Evolutionary conservation across 2,113 vertebrate species (phyloP), one percentile per base, ranked within the genome.

Genomic region (Labrus mixtus): DNA sequence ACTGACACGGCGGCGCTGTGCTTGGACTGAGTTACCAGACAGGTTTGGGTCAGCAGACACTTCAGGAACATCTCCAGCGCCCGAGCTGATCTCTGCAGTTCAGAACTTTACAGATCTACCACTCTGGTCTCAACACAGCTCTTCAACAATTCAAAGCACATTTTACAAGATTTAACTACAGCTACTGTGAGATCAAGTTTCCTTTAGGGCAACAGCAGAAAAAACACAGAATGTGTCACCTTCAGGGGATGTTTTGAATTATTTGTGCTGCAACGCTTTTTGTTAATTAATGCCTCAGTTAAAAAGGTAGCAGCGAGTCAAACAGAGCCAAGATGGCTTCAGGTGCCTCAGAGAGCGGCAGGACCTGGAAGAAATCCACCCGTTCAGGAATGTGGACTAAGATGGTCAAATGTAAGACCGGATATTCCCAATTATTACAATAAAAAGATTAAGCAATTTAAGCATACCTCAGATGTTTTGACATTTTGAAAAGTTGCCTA

Each of bases 31-130:
- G 92, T 93, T 48, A 95, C 83, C 70, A 87, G 68, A 8, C 85
- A 88, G 73, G 91, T 89, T 86, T 92, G 89, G 12, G 76, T 92
- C 76, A 95, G 83, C 58, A 95, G 83, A 60, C 87, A 91, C 67
- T 81, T 93, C 22, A 95, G 78, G 86, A 95, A 95, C 77, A 95
- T 92, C 82, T 95, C 94, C 79, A 95, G 51, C 10, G 88, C 93
- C 45, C 89, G 93, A 25, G 94, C 94, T 95, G 83, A 59, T 59
- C 13, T 16, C 70, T 41, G 48, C 1, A 8, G 78, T 81, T 87
- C 68, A 90, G 87, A 87, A 83, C 10, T n/a, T 65, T 2, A 43
- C 29, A 57, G 6, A n/a, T 19, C 16, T 29, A 33, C 3, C 10
- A 39, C 37, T 39, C 10, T 39, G 37, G 37, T 39, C 37, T 8